Conservation (phyloP, 2,888 invertebrate genomes). For the Rosalia funebris region DNA sequence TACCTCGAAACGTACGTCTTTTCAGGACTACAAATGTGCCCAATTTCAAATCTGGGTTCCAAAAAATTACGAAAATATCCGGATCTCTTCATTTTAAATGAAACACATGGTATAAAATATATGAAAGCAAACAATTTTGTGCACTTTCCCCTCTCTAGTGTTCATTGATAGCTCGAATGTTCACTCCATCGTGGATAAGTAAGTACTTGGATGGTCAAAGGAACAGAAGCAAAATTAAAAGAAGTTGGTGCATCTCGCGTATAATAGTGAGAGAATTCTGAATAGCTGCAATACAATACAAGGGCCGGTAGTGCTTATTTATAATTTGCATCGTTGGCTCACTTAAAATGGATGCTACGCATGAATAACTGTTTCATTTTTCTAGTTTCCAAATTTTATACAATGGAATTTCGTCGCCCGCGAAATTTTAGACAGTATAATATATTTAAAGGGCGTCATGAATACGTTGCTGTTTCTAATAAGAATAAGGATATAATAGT, state of each 20-base stretch:
- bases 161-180: no score
- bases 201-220: background rate
- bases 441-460: background rate
- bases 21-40: no score
- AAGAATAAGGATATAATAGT: no score
- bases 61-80: no score
- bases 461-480: no score
- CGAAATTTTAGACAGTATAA: background rate
- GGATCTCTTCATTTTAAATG: no score
- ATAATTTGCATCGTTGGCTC: background rate
- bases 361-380: background rate
- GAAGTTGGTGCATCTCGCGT: background rate
- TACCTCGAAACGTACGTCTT: no score
- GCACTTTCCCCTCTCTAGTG: no score
- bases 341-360: background rate
- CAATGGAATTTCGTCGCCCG: background rate
- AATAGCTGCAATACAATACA: background rate
- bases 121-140: no score
- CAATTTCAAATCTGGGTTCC: no score
- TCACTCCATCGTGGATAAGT: no score
- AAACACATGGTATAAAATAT: no score
- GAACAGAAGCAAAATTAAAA: background rate
- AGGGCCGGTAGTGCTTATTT: background rate
- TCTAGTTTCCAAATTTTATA: background rate
- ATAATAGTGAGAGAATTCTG: background rate